A percentile compares a stretch with the other conserved stretches of the same genome.
Conservation (phyloP, 2,888 invertebrate genomes). For the Chaitophorus viminalis region DNA sequence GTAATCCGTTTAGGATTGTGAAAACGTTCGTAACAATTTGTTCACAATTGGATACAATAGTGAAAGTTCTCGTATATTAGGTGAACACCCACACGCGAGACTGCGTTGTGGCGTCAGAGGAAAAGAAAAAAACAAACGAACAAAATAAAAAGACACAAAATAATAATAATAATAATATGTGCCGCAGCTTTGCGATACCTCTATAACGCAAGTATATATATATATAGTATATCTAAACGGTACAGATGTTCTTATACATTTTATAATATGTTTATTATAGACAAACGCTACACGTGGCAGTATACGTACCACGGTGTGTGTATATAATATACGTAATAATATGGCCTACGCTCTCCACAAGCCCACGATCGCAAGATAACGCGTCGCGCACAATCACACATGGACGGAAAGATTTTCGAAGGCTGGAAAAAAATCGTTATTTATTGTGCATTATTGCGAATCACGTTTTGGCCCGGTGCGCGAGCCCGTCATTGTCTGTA, state of each 20-base stretch:
- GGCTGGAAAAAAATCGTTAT: conserved; percentile 22
- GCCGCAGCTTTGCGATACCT: no score
- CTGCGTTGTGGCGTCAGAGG: no score
- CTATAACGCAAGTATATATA: no score
- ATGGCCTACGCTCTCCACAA: background rate
- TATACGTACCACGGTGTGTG: background rate
- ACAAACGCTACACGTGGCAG: background rate
- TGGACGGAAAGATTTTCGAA: conserved; percentile 23
- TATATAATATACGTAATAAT: background rate
- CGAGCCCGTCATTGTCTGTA: background rate
- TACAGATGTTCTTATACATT: background rate
- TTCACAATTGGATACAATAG: conserved; percentile 44
- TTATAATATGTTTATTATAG: background rate
- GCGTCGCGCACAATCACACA: background rate
- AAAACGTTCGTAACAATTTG: conserved; percentile 43
- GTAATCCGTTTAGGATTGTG: conserved; percentile 35
- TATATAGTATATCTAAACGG: no score
- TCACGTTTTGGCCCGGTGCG: conserved; percentile 24
- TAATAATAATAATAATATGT: no score
- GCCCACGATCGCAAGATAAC: conserved; percentile 29
- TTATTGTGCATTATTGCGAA: conserved; percentile 19
- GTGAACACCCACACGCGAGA: conserved; percentile 38
- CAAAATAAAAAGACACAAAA: no score
- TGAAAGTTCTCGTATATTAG: conserved; percentile 35
- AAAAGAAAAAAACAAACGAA: background rate